These are phyloP conservation scores for Ichneumoninae sp. DNA, from an alignment of 2,888 invertebrate species.

Conservation along the genomic window DNA sequence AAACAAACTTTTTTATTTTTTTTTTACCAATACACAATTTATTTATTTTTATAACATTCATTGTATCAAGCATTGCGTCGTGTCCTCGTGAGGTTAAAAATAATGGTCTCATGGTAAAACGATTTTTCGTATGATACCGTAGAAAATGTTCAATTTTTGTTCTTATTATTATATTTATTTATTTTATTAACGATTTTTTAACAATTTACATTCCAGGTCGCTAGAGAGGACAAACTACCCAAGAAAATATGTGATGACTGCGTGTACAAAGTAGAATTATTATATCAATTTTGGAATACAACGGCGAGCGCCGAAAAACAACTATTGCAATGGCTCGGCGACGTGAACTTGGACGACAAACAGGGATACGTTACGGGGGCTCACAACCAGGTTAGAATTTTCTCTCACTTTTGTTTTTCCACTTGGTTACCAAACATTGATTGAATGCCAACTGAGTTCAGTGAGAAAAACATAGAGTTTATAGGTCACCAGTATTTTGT, in stretches of 20 bases:
- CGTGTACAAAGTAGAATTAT: slow-evolving; percentile 89
- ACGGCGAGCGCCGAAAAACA: slow-evolving; percentile 88
- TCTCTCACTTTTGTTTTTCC: neutral
- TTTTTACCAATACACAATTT: neutral
- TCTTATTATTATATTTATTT: neutral
- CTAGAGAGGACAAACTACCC: slow-evolving; percentile 88
- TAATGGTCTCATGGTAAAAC: neutral
- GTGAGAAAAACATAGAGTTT: neutral
- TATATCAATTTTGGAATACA: slow-evolving; percentile 90
- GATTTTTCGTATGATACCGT: neutral
- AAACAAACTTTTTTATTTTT: neutral
- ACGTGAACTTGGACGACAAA: slow-evolving; percentile 80
- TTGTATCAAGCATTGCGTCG: too few species aligned
- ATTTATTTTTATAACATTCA: neutral
- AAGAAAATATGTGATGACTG: slow-evolving; percentile 90
- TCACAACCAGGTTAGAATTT: slow-evolving; percentile 77
- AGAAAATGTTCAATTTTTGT: neutral
- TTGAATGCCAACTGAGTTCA: neutral
- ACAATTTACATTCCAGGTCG: slow-evolving; percentile 84
- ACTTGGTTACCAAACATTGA: neutral
- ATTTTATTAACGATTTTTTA: neutral
- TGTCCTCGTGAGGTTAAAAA: neutral
- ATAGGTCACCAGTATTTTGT: slow-evolving; percentile 30
- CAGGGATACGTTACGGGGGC: slow-evolving; percentile 80
- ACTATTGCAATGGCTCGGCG: slow-evolving; percentile 84